Evolutionary conservation across 2,113 vertebrate species (phyloP).

Genomic region (Dicentrarchus labrax): DNA sequence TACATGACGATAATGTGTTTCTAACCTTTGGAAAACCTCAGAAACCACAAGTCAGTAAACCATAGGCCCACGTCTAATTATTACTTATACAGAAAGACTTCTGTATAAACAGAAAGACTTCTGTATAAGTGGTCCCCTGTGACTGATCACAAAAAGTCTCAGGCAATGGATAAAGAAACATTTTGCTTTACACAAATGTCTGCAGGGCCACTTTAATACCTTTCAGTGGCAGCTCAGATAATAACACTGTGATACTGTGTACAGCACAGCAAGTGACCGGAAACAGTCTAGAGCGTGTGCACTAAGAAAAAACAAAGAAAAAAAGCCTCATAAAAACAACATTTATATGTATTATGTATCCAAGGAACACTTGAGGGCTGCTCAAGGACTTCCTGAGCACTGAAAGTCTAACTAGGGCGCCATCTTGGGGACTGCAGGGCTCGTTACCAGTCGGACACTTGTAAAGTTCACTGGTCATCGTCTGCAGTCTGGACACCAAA

Average conservation of each 20-base stretch:
- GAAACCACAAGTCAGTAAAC: not conserved
- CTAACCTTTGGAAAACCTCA: not conserved
- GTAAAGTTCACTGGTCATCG: not conserved
- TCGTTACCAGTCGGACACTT: constrained; percentile 7
- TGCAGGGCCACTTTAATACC: not conserved
- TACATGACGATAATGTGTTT: not conserved
- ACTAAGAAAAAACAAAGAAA: not conserved
- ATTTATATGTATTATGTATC: not conserved
- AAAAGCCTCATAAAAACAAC: not conserved
- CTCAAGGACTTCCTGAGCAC: not conserved
- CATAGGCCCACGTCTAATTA: not conserved
- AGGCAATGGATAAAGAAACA: not conserved
- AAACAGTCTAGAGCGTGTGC: not conserved
- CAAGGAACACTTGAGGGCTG: too few relatives aligned
- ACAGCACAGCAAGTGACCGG: too few relatives aligned
- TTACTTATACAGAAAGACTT: too few relatives aligned
- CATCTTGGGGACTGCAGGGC: constrained; percentile 46
- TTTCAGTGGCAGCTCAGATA: not conserved
- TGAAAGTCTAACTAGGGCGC: constrained; percentile 31
- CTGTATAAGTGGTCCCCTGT: not conserved
- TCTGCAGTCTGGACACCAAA: constrained; percentile 1
- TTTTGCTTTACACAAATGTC: not conserved
- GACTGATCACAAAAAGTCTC: not conserved
- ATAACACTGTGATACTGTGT: not conserved
- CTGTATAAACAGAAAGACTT: too few relatives aligned